A percentile compares a stretch with the other conserved stretches of the same genome.
Evolutionary conservation across 2,888 invertebrate species (phyloP).

Genomic region (Ormyrus thymus): DNA sequence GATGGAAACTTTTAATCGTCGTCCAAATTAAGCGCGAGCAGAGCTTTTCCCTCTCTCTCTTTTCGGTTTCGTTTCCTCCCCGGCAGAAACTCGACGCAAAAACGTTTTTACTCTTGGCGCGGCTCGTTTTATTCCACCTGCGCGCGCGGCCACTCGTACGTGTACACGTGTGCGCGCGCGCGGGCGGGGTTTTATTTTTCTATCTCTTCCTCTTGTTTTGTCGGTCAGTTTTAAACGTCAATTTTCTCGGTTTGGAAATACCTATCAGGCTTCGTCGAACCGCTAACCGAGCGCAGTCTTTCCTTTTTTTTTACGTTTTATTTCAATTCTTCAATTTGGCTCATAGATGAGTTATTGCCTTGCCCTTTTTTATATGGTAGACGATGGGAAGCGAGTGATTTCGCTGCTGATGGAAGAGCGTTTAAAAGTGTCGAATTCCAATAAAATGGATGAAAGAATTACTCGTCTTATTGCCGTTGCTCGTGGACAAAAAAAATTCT

Average conservation of each 20-base stretch:
- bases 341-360: neutral
- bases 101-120: slow-evolving; percentile 33
- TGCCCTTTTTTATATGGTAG: neutral
- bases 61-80: neutral
- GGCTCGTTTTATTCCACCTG: slow-evolving; percentile 18
- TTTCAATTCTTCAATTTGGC: slow-evolving; percentile 50
- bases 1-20: slow-evolving; percentile 55
- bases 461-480: too few species aligned
- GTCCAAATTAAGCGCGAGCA: slow-evolving; percentile 46
- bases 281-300: slow-evolving; percentile 21
- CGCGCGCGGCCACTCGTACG: too few species aligned
- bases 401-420: too few species aligned
- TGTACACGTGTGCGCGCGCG: neutral
- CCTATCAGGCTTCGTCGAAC: slow-evolving; percentile 31
- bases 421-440: too few species aligned
- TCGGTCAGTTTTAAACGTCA: slow-evolving; percentile 51
- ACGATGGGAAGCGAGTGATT: too few species aligned
- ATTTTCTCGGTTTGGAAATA: slow-evolving; percentile 53
- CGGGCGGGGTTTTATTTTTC: slow-evolving; percentile 12
- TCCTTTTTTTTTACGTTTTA: slow-evolving; percentile 12
- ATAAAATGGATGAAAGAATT: too few species aligned
- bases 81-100: neutral
- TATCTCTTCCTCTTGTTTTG: slow-evolving; percentile 16
- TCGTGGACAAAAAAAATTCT: too few species aligned
- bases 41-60: neutral